Conservation (phyloP, 2,113 vertebrate genomes). For the Electrona antarctica region DNA sequence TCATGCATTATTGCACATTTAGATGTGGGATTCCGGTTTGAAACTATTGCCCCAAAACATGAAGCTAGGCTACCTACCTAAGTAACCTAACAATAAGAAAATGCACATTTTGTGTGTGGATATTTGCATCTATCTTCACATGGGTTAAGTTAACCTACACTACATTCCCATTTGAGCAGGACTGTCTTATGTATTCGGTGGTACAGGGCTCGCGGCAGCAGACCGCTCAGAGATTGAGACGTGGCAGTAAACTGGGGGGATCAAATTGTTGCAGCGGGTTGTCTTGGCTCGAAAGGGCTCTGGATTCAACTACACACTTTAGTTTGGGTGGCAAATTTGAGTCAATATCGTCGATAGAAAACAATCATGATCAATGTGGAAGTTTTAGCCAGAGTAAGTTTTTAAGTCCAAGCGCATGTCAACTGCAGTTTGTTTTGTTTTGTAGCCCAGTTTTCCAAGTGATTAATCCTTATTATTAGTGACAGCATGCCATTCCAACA, state of each 20-base stretch:
- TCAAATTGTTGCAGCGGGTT: slow-evolving; percentile 38
- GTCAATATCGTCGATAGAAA: background rate
- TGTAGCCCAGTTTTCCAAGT: background rate
- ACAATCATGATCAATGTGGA: background rate
- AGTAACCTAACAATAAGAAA: background rate
- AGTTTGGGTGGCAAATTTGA: slow-evolving; percentile 10
- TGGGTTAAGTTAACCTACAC: no score
- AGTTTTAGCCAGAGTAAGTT: background rate
- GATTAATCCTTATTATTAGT: background rate
- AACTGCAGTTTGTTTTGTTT: background rate
- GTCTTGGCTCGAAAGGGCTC: slow-evolving; percentile 12
- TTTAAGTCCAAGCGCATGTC: background rate
- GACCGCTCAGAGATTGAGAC: slow-evolving; percentile 70
- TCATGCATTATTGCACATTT: slow-evolving; percentile 18
- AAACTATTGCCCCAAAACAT: slow-evolving; percentile 27
- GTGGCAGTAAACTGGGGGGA: slow-evolving; percentile 70
- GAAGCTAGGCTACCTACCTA: background rate
- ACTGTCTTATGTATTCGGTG: background rate
- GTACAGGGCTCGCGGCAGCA: slow-evolving; percentile 12
- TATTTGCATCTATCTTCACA: no score
- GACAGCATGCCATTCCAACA: background rate
- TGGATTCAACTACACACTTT: slow-evolving; percentile 1
- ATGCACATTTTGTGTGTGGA: background rate
- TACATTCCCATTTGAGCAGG: background rate
- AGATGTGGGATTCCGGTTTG: slow-evolving; percentile 41